phyloP scores from a whole-genome alignment of 1,140 invertebrate species.

The Chionoecetes opilio region DNA sequence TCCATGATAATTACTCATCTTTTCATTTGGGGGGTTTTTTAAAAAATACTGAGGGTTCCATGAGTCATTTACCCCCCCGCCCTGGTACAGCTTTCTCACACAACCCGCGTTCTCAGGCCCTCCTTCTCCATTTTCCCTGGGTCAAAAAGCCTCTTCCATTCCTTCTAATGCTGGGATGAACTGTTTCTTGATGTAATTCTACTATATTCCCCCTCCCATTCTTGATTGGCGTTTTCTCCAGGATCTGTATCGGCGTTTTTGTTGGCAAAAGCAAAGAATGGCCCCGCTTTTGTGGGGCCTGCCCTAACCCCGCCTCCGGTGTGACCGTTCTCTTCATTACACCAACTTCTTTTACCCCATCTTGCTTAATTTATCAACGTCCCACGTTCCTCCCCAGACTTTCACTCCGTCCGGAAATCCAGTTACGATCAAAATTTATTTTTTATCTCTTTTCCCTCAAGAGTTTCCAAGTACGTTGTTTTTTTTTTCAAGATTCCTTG shows the following conservation, averaged over 20 bases:
- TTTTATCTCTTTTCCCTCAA: background rate
- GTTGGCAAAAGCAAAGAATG: background rate
- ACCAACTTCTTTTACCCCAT: background rate
- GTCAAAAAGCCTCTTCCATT: conserved; percentile 34
- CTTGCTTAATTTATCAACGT: conserved; percentile 3
- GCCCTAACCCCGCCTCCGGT: background rate
- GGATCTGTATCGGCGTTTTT: background rate
- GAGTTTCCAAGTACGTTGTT: background rate
- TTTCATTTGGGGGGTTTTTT: background rate
- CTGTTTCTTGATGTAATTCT: conserved; percentile 41
- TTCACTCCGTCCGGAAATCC: background rate
- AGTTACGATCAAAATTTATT: background rate
- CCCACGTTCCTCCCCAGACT: conserved; percentile 17
- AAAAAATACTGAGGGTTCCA: conserved; percentile 38
- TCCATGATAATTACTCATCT: conserved; percentile 22
- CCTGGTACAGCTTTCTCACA: background rate
- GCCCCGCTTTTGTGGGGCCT: background rate
- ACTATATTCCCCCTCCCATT: background rate
- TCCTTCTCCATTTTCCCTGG: background rate
- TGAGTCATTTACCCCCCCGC: background rate
- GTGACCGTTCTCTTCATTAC: background rate
- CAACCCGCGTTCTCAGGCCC: conserved; percentile 3
- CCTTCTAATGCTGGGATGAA: conserved; percentile 42
- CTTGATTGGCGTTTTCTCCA: background rate
- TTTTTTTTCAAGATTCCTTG: background rate